A percentile compares a stretch with the other conserved stretches of the same genome.
These are phyloP conservation scores for Lepisosteus oculatus DNA, from an alignment of 2,113 vertebrate species.

Conservation along the genomic window DNA sequence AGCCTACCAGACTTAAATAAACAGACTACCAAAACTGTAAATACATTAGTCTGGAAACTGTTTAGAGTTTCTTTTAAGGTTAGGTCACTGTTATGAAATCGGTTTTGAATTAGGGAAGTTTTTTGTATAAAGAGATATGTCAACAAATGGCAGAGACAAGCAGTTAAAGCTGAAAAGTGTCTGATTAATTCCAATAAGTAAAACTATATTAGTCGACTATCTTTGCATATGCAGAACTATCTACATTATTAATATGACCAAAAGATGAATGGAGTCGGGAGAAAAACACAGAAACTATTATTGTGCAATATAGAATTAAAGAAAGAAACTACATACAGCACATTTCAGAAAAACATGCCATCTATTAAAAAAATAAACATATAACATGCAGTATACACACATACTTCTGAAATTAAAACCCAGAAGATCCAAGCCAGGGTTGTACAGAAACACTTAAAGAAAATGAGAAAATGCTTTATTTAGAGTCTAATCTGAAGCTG, in stretches of 20 bases:
- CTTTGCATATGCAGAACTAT: not conserved
- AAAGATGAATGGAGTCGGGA: not conserved
- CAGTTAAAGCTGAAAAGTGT: not conserved
- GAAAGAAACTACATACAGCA: too few species aligned
- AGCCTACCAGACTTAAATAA: too few species aligned
- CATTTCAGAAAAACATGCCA: too few species aligned
- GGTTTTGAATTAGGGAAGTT: too few species aligned
- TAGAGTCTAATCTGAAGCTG: not conserved
- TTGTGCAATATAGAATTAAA: not conserved
- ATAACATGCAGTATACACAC: not conserved
- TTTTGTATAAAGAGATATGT: not conserved
- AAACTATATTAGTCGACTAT: not conserved
- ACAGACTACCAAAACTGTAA: too few species aligned
- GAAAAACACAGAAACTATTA: too few species aligned
- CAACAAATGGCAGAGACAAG: not conserved
- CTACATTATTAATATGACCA: slow-evolving; percentile 1
- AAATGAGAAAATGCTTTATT: not conserved
- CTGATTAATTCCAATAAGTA: not conserved
- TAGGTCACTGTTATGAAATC: too few species aligned
- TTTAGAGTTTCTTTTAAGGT: too few species aligned
- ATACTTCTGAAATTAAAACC: not conserved
- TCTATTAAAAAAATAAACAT: too few species aligned
- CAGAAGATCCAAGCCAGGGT: not conserved
- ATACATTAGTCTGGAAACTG: too few species aligned
- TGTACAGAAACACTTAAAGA: not conserved